Percentiles rank a stretch among this genome's conserved stretches.
Conservation (phyloP, 53 echinoderm and acorn worm genomes). For the Temnopleurus reevesii region DNA sequence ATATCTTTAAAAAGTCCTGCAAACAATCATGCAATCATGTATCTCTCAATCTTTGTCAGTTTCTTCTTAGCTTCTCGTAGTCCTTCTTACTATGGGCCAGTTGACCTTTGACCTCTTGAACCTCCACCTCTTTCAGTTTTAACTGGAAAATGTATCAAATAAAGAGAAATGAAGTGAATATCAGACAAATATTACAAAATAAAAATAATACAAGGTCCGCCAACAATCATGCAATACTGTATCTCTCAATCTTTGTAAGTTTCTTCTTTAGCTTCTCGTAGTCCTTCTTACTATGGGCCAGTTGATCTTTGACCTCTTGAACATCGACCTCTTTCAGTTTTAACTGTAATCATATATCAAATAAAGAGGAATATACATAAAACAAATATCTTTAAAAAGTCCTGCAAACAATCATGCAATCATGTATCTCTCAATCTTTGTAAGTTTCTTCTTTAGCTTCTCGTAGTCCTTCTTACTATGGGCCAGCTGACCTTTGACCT, state of each 20-base stretch:
- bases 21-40: too few relatives aligned
- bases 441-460: slow-evolving; percentile 75
- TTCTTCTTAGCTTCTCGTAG: slow-evolving; percentile 85
- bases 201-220: too few relatives aligned
- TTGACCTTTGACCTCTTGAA: slow-evolving; percentile 69
- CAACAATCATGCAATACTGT: slow-evolving; percentile 85
- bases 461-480: slow-evolving; percentile 78
- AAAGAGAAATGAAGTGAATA: too few relatives aligned
- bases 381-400: too few relatives aligned
- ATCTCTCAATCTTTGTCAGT: slow-evolving; percentile 72
- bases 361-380: too few relatives aligned
- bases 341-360: too few relatives aligned
- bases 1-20: too few relatives aligned
- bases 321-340: slow-evolving; percentile 54
- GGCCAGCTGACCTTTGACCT: slow-evolving; percentile 67
- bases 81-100: slow-evolving; percentile 70
- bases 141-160: slow-evolving; percentile 67
- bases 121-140: slow-evolving; percentile 56
- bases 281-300: slow-evolving; percentile 68
- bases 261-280: slow-evolving; percentile 84
- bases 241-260: slow-evolving; percentile 72
- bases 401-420: too few relatives aligned
- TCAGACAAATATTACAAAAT: too few relatives aligned
- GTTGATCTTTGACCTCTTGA: slow-evolving; percentile 70
- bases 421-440: slow-evolving; percentile 80